Conservation (phyloP, 1,140 invertebrate genomes). For the Drosophila ogumai region DNA sequence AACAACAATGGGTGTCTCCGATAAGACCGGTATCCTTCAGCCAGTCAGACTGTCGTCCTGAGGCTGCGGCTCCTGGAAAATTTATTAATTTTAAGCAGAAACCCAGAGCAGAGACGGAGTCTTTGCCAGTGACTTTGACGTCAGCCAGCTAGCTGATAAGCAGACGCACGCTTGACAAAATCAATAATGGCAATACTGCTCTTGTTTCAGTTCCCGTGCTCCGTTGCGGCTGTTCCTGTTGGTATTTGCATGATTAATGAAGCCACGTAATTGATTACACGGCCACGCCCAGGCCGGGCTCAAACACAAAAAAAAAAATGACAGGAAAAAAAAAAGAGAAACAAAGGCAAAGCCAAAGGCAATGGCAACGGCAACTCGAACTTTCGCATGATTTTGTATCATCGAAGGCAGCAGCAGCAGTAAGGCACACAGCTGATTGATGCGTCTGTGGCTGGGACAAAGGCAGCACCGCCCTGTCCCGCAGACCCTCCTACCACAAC, state of each 20-base stretch:
- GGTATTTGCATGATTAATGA: slow-evolving; percentile 82
- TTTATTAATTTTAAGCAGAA: slow-evolving; percentile 70
- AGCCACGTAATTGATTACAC: slow-evolving; percentile 78
- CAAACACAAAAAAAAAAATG: slow-evolving; percentile 1
- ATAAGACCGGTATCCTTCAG: slow-evolving; percentile 32
- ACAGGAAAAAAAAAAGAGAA: slow-evolving; percentile 22
- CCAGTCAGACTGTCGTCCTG: slow-evolving; percentile 20
- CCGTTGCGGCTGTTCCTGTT: slow-evolving; percentile 31
- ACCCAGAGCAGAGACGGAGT: not conserved
- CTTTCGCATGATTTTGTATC: slow-evolving; percentile 53
- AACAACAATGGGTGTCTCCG: slow-evolving; percentile 44
- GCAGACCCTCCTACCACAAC: not conserved
- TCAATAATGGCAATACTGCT: slow-evolving; percentile 64
- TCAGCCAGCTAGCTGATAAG: slow-evolving; percentile 56
- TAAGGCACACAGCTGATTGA: slow-evolving; percentile 71
- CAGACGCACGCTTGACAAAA: slow-evolving; percentile 60
- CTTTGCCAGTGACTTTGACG: slow-evolving; percentile 47
- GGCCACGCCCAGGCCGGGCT: slow-evolving; percentile 52
- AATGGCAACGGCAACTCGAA: slow-evolving; percentile 13
- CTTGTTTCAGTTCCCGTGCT: slow-evolving; percentile 26
- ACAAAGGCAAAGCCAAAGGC: slow-evolving; percentile 31
- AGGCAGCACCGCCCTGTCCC: slow-evolving; percentile 34
- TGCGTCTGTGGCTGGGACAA: slow-evolving; percentile 55
- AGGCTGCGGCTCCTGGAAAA: slow-evolving; percentile 31
- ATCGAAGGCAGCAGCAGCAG: slow-evolving; percentile 49